phyloP scores from a whole-genome alignment of 2,888 invertebrate genomes.

The Schrankia costaestrigalis region DNA sequence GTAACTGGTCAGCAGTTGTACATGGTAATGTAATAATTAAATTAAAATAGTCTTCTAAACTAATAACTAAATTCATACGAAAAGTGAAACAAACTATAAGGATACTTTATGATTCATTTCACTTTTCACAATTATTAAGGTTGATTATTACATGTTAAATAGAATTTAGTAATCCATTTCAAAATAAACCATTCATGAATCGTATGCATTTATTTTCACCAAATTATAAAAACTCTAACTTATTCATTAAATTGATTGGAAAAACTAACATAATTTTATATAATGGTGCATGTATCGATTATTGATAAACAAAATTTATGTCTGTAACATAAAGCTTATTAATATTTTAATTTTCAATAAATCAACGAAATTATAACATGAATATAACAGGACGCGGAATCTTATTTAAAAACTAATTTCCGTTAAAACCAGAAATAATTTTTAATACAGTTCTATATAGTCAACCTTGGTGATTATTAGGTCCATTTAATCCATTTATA shows the following conservation, averaged over 20 bases:
- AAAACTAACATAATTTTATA: no score
- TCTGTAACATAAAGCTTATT: constrained; percentile 1
- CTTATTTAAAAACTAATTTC: constrained; percentile 27
- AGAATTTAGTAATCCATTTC: neutral
- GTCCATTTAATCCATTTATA: constrained; percentile 14
- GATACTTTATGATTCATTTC: no score
- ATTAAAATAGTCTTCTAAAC: no score
- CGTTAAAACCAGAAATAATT: constrained; percentile 32
- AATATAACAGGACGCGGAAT: constrained; percentile 25
- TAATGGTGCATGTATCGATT: no score
- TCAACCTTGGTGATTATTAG: constrained; percentile 23
- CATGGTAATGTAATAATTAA: constrained; percentile 8
- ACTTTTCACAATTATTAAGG: no score
- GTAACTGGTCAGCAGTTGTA: constrained; percentile 12
- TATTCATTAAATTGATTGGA: no score
- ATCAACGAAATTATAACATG: constrained; percentile 14
- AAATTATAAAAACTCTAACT: no score
- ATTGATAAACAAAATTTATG: no score
- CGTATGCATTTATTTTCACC: no score
- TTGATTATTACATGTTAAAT: neutral
- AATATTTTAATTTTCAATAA: constrained; percentile 13
- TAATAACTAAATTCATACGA: no score
- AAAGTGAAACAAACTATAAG: no score
- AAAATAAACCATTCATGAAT: no score
- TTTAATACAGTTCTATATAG: constrained; percentile 15